phyloP scores from a whole-genome alignment of 2,888 invertebrate species.

The Aphidius colemani region DNA sequence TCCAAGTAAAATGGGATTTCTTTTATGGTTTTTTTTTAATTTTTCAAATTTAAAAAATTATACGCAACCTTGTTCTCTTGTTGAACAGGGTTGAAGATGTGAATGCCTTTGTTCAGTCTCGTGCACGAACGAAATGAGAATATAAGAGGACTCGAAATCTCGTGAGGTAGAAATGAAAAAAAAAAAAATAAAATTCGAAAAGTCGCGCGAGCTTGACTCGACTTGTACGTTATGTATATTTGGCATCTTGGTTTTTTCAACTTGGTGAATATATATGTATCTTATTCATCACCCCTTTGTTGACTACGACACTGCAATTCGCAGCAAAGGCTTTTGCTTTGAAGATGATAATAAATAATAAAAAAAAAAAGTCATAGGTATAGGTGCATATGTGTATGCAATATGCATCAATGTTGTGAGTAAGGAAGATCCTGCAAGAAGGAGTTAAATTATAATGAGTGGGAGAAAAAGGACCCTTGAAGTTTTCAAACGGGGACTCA shows the following conservation, averaged over 20 bases:
- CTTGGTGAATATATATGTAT: background rate
- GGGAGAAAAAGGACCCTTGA: slow-evolving; percentile 11
- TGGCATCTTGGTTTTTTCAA: too few species aligned
- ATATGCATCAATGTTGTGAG: background rate
- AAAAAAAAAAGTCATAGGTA: too few species aligned
- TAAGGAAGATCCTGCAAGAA: background rate
- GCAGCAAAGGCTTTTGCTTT: too few species aligned
- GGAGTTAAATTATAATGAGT: too few species aligned
- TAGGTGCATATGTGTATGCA: too few species aligned
- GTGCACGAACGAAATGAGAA: slow-evolving; percentile 23
- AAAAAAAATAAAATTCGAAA: slow-evolving; percentile 22
- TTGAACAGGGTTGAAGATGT: slow-evolving; percentile 3
- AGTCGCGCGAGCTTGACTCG: slow-evolving; percentile 10
- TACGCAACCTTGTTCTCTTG: background rate
- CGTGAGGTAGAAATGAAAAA: slow-evolving; percentile 16
- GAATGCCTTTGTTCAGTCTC: slow-evolving; percentile 26
- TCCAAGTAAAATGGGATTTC: too few species aligned
- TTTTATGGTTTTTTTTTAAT: too few species aligned
- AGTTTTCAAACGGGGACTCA: slow-evolving; percentile 25
- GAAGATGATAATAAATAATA: too few species aligned
- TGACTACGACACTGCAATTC: slow-evolving; percentile 24
- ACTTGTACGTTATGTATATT: too few species aligned
- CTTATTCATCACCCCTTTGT: slow-evolving; percentile 22
- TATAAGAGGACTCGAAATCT: slow-evolving; percentile 25
- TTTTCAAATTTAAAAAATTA: background rate